phyloP scores from a whole-genome alignment of 2,888 invertebrate species.

The Dinocampus coccinellae region DNA sequence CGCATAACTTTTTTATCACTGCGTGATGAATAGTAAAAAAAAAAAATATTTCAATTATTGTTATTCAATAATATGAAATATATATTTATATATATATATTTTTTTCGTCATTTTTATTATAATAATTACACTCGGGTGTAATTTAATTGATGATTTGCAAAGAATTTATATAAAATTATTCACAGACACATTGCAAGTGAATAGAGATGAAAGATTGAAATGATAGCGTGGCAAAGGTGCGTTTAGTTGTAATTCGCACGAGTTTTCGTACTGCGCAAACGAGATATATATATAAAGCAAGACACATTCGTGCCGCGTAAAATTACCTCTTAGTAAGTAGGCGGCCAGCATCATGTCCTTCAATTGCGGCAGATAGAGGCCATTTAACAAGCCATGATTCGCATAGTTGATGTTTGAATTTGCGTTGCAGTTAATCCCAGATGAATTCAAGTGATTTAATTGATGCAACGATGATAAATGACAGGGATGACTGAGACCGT shows the following conservation, averaged over 20 bases:
- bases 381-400: slow-evolving; percentile 62
- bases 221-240: slow-evolving; percentile 22
- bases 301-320: slow-evolving; percentile 29
- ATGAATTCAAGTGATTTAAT: slow-evolving; percentile 53
- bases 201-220: slow-evolving; percentile 13
- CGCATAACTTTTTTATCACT: too few species aligned
- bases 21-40: too few species aligned
- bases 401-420: slow-evolving; percentile 47
- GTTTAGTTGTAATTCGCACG: slow-evolving; percentile 16
- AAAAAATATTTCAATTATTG: too few species aligned
- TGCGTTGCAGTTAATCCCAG: slow-evolving; percentile 55
- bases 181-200: not conserved
- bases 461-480: slow-evolving; percentile 59
- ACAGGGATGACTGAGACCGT: slow-evolving; percentile 60
- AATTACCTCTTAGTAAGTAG: slow-evolving; percentile 75
- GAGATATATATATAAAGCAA: slow-evolving; percentile 1
- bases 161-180: not conserved
- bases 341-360: slow-evolving; percentile 77
- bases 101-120: too few species aligned
- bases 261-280: not conserved
- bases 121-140: not conserved
- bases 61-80: too few species aligned
- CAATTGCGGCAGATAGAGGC: slow-evolving; percentile 73
- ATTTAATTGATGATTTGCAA: not conserved
- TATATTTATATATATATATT: too few species aligned